phyloP scores from a whole-genome alignment of 2,888 invertebrate species.

The Metopia argyrocephala region DNA sequence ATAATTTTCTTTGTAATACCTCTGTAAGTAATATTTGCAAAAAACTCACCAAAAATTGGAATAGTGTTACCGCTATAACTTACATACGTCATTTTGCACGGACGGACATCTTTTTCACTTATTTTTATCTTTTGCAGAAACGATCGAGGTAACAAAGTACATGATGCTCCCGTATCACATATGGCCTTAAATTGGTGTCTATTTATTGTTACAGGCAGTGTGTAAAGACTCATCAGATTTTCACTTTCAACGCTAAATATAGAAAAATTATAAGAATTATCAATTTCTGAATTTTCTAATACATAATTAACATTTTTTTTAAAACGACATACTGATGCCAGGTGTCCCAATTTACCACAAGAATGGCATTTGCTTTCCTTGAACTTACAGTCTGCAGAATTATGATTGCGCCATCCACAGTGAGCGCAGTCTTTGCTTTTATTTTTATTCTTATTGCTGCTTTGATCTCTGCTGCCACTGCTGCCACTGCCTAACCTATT shows the following conservation, averaged over 20 bases:
- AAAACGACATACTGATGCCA: no score
- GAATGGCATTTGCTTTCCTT: no score
- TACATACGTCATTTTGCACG: neutral
- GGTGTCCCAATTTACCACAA: no score
- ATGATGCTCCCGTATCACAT: neutral
- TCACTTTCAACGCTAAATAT: constrained; percentile 11
- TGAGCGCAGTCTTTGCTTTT: no score
- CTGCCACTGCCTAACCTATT: no score
- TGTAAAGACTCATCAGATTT: constrained; percentile 6
- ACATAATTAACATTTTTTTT: neutral
- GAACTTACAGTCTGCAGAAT: no score
- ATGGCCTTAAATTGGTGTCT: neutral
- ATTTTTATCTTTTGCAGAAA: neutral
- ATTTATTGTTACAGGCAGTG: neutral
- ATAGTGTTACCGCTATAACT: neutral
- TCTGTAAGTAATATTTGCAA: neutral
- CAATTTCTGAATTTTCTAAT: neutral
- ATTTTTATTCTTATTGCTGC: no score
- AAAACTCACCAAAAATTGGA: constrained; percentile 2
- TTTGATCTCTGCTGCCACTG: no score
- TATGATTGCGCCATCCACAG: no score
- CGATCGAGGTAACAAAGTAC: constrained; percentile 9
- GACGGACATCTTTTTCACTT: neutral
- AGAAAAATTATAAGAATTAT: neutral
- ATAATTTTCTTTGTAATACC: no score